These are phyloP conservation scores for Ochotona princeps DNA, from an alignment of 2,113 vertebrate species.

Conservation along the genomic window DNA sequence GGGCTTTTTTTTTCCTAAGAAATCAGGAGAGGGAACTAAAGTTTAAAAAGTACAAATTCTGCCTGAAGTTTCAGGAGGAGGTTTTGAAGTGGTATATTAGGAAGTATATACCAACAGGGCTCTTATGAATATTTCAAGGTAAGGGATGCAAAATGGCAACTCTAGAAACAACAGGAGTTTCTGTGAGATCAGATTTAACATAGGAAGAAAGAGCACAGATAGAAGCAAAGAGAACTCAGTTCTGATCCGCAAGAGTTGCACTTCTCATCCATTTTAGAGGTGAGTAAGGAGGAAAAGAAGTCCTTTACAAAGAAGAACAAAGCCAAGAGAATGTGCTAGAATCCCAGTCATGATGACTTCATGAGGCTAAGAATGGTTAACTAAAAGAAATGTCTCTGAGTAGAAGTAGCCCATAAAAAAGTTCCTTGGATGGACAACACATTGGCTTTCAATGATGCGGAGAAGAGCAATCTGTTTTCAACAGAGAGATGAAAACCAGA, in stretches of 20 bases:
- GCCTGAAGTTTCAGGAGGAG: conserved; percentile 6
- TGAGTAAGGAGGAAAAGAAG: neutral
- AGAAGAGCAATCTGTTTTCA: conserved; percentile 4
- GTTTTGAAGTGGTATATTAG: conserved; percentile 41
- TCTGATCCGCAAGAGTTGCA: neutral
- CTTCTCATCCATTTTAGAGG: neutral
- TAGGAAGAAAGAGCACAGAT: neutral
- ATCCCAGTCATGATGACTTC: neutral
- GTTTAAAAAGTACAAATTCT: conserved; percentile 47
- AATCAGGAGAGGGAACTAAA: conserved; percentile 55
- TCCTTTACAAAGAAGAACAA: neutral
- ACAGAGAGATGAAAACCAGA: neutral
- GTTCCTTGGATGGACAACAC: neutral
- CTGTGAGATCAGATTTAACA: conserved; percentile 21
- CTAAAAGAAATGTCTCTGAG: neutral
- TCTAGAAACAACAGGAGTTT: neutral
- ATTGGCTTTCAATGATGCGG: neutral
- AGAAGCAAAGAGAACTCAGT: neutral
- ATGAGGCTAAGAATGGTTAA: neutral
- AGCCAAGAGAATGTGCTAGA: neutral
- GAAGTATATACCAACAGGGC: conserved; percentile 15
- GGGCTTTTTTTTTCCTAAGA: conserved; percentile 36
- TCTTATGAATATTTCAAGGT: conserved; percentile 35
- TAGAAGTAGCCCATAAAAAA: neutral
- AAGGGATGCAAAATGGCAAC: conserved; percentile 43